Percentiles rank a stretch among this genome's conserved stretches.
phyloP scores from a whole-genome alignment of 2,113 vertebrate species.

The Lethenteron camtschaticum region DNA sequence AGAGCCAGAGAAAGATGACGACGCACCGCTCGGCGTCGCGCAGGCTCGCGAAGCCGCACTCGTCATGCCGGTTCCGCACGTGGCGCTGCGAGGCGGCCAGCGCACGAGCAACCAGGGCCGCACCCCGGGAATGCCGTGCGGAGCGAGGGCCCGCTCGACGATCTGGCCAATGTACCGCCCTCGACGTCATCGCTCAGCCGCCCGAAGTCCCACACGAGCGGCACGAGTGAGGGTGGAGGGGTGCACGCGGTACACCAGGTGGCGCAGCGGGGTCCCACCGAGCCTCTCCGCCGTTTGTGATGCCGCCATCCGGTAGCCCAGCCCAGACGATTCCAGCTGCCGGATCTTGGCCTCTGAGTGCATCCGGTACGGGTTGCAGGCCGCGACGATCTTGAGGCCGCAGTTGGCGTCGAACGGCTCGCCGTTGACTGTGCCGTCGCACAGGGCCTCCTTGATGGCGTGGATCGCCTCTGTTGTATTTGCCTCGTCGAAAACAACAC shows the following conservation, averaged over 20 bases:
- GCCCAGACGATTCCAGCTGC: conserved; percentile 54
- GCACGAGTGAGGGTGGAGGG: conserved; percentile 71
- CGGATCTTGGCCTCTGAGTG: conserved; percentile 57
- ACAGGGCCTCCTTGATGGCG: conserved; percentile 79
- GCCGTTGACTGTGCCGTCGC: conserved; percentile 49
- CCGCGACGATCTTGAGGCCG: conserved; percentile 56
- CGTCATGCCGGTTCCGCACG: conserved; percentile 40
- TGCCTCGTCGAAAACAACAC: conserved; percentile 86
- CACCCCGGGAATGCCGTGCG: fast-evolving
- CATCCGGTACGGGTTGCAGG: conserved; percentile 83
- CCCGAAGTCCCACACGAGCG: conserved; percentile 87
- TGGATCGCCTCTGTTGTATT: conserved; percentile 74
- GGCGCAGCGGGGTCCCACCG: conserved; percentile 61
- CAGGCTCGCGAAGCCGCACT: conserved; percentile 75
- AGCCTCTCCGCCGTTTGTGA: conserved; percentile 54
- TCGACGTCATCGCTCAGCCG: conserved; percentile 49
- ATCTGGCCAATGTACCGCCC: conserved; percentile 59
- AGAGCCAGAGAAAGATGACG: conserved; percentile 58
- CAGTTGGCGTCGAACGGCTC: conserved; percentile 19
- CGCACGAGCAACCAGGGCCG: conserved; percentile 23
- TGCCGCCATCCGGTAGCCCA: conserved; percentile 60
- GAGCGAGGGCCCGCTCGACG: conserved; percentile 29
- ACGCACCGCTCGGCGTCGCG: conserved; percentile 82
- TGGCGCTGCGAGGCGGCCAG: conserved; percentile 56
- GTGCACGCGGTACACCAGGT: conserved; percentile 82